Evolutionary conservation across 2,113 vertebrate genomes (phyloP).

Genomic region (Raja brachyura): DNA sequence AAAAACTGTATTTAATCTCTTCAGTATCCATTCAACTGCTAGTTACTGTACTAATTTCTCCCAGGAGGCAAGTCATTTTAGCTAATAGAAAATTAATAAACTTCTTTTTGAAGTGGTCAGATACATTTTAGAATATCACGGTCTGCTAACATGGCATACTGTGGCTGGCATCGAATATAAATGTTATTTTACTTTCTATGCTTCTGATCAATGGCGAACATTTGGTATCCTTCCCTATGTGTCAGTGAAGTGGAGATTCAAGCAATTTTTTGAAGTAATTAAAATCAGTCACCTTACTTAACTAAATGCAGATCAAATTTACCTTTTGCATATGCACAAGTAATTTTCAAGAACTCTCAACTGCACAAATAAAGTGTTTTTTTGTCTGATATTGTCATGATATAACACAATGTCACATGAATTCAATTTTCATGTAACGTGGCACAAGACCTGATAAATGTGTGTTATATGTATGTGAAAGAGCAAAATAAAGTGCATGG

Average conservation of each 20-base stretch:
- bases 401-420: neutral
- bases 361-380: slow-evolving; percentile 38
- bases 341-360: neutral
- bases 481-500: no score
- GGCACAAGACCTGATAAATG: neutral
- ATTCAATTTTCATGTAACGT: neutral
- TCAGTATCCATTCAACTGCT: neutral
- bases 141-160: neutral
- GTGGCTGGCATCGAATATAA: neutral
- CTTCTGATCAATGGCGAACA: no score
- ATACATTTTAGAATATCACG: neutral
- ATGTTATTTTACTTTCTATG: no score
- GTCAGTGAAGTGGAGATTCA: no score
- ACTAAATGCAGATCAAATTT: neutral
- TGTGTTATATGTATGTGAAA: no score
- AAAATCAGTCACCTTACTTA: neutral
- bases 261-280: neutral
- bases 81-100: neutral
- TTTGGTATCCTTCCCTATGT: no score
- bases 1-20: neutral
- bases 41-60: neutral
- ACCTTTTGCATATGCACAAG: neutral
- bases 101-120: neutral
- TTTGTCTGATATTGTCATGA: slow-evolving; percentile 36
- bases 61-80: neutral